Percentiles rank a stretch among this genome's conserved stretches.
phyloP scores from a whole-genome alignment of 92 coral and sea anemone genomes.

The Porites cylindrica region DNA sequence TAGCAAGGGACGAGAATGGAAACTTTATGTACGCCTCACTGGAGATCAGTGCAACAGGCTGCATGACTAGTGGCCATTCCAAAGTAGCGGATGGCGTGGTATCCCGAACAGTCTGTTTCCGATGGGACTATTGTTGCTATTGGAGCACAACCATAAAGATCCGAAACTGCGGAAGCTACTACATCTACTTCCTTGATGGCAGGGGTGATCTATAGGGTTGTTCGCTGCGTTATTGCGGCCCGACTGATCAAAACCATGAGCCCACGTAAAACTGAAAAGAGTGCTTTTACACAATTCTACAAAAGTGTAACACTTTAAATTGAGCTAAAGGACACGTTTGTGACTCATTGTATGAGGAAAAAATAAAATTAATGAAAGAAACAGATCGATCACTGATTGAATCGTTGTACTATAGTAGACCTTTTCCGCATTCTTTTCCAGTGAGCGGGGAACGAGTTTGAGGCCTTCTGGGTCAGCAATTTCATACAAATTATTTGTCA shows the following conservation, averaged over 20 bases:
- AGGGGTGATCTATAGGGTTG: background rate
- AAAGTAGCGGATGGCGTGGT: slow-evolving; percentile 9
- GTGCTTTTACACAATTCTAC: background rate
- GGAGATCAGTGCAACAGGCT: slow-evolving; percentile 7
- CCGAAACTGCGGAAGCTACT: background rate
- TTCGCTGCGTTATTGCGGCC: background rate
- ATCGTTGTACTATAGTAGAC: too few species aligned
- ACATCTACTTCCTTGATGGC: background rate
- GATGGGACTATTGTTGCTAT: background rate
- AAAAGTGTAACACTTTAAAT: too few species aligned
- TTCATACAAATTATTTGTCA: too few species aligned
- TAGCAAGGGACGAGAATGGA: slow-evolving; percentile 7
- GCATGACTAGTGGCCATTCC: slow-evolving; percentile 1
- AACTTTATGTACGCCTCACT: background rate
- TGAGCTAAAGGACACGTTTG: too few species aligned
- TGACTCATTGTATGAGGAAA: too few species aligned
- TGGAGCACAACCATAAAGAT: background rate
- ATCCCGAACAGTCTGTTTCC: background rate
- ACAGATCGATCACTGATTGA: too few species aligned
- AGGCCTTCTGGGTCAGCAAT: too few species aligned
- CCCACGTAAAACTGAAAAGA: background rate
- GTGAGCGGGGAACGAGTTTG: too few species aligned
- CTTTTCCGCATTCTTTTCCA: too few species aligned
- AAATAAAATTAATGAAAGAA: too few species aligned
- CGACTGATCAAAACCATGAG: background rate